phyloP scores from a whole-genome alignment of 1,140 invertebrate genomes.

The Tigriopus japonicus region DNA sequence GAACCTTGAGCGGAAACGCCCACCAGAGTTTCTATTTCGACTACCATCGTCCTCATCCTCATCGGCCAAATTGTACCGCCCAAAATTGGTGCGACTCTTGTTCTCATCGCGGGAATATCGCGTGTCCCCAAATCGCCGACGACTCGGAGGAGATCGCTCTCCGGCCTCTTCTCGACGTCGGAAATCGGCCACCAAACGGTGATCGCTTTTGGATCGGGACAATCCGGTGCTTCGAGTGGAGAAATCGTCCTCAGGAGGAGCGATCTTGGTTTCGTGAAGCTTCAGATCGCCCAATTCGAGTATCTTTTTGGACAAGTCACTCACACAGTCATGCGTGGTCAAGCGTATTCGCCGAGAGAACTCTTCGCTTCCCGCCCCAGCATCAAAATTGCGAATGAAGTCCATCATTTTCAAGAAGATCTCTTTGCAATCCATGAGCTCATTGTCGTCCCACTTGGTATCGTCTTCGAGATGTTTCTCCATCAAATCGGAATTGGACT shows the following conservation, averaged over 20 bases:
- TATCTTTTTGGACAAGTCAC: constrained; percentile 23
- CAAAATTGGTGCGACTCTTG: constrained; percentile 20
- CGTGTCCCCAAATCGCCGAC: constrained; percentile 21
- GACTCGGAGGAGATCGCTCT: constrained; percentile 17
- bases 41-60: constrained; percentile 23
- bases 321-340: constrained; percentile 66
- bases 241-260: neutral
- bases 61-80: constrained; percentile 18
- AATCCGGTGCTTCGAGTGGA: constrained; percentile 33
- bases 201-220: constrained; percentile 82
- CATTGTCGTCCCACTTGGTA: constrained; percentile 36
- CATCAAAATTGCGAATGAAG: constrained; percentile 76
- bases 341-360: constrained; percentile 65
- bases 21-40: constrained; percentile 9
- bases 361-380: constrained; percentile 32
- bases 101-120: constrained; percentile 8
- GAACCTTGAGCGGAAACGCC: constrained; percentile 17
- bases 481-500: constrained; percentile 75
- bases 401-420: constrained; percentile 79
- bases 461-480: constrained; percentile 78
- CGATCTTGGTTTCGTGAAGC: neutral
- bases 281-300: constrained; percentile 50
- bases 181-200: constrained; percentile 69
- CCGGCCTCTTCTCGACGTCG: constrained; percentile 50
- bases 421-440: constrained; percentile 80